phyloP scores from a whole-genome alignment of 2,888 invertebrate species.

The Cinara cedri region DNA sequence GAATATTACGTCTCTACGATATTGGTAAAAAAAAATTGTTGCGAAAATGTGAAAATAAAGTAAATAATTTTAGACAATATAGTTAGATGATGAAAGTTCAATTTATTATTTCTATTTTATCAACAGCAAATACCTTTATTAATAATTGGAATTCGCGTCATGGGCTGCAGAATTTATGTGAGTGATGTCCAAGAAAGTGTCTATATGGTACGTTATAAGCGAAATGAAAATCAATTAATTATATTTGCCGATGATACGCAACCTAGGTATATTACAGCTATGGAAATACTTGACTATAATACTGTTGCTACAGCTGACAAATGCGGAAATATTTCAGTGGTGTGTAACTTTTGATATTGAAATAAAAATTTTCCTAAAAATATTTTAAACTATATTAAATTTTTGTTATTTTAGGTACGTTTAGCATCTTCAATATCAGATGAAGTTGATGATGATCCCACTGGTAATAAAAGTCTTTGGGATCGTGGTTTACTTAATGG shows the following conservation, averaged over 20 bases:
- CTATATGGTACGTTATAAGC: constrained; percentile 92
- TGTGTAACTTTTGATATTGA: constrained; percentile 64
- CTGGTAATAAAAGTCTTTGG: constrained; percentile 97
- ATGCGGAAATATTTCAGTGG: constrained; percentile 93
- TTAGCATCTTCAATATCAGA: constrained; percentile 90
- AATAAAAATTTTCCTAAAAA: too few relatives aligned
- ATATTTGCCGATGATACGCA: constrained; percentile 98
- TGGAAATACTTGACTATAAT: constrained; percentile 91
- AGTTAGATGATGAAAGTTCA: not conserved
- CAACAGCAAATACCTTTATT: constrained; percentile 90
- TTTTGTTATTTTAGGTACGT: constrained; percentile 66
- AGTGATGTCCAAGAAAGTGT: constrained; percentile 97
- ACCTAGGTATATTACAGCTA: constrained; percentile 94
- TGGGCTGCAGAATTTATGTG: constrained; percentile 93
- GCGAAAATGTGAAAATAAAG: constrained; percentile 96
- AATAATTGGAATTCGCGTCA: constrained; percentile 89
- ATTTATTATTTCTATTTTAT: constrained; percentile 54
- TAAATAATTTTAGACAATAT: constrained; percentile 61
- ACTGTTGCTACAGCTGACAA: constrained; percentile 97
- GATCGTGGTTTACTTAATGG: constrained; percentile 90
- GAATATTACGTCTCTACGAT: constrained; percentile 91
- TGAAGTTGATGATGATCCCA: constrained; percentile 99
- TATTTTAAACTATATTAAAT: not conserved
- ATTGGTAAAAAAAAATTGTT: constrained; percentile 95
- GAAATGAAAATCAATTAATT: constrained; percentile 94